phyloP scores from a whole-genome alignment of 2,113 vertebrate genomes.

The Microcebus griseorufus region DNA sequence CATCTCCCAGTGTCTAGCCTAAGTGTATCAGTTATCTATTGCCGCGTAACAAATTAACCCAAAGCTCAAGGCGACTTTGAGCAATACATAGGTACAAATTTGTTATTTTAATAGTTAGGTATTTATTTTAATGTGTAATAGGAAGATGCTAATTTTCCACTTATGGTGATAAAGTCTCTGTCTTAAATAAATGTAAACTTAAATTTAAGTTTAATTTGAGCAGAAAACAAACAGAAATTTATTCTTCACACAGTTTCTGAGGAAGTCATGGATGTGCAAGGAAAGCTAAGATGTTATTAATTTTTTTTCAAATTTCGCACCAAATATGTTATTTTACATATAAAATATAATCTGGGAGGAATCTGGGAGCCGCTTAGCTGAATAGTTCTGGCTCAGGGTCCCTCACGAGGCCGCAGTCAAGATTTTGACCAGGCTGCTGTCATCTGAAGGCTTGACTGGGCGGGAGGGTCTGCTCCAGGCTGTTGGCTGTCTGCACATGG shows the following conservation, averaged over 20 bases:
- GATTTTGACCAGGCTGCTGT: not conserved
- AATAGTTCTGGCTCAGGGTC: not conserved
- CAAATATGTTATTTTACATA: not conserved
- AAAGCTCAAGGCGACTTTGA: not conserved
- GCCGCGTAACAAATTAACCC: not conserved
- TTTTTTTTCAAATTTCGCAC: conserved; percentile 6
- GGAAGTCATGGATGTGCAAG: not conserved
- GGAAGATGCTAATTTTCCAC: not conserved
- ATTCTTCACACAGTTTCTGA: not conserved
- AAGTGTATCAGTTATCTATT: not conserved
- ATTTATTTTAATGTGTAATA: not conserved
- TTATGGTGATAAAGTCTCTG: not conserved
- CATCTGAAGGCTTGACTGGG: not conserved
- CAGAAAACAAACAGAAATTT: not conserved
- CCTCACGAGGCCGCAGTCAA: not conserved
- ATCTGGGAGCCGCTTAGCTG: not conserved
- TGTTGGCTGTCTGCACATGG: not conserved
- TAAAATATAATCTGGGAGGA: not conserved
- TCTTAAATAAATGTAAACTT: conserved; percentile 5
- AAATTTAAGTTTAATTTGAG: not conserved
- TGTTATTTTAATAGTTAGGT: not conserved
- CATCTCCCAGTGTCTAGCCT: not conserved
- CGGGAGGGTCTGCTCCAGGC: not conserved
- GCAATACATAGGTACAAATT: not conserved
- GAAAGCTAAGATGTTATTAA: not conserved